Conservation (phyloP, 2,797 vertebrate genomes). For the Lithobates sylvaticus region DNA sequence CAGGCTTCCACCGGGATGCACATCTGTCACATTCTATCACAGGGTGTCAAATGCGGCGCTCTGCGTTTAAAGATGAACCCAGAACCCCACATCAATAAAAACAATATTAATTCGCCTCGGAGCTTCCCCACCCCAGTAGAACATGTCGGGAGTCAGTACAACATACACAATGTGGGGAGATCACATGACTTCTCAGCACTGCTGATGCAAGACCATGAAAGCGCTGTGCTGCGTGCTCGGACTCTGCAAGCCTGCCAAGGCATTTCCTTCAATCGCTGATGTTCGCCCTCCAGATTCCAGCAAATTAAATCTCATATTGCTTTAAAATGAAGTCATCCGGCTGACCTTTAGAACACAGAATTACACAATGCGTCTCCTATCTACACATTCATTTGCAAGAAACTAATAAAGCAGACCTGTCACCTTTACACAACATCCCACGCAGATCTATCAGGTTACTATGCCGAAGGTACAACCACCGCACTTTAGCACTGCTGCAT, state of each 20-base stretch:
- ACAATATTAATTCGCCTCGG: neutral
- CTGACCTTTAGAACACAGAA: too few relatives aligned
- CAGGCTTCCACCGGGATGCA: constrained; percentile 1
- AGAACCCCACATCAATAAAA: neutral
- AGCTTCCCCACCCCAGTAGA: neutral
- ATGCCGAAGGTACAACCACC: too few relatives aligned
- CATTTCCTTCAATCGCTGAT: neutral
- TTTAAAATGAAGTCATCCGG: too few relatives aligned
- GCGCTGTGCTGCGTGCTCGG: neutral
- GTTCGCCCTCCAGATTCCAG: neutral
- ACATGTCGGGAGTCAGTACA: neutral
- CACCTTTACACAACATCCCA: too few relatives aligned
- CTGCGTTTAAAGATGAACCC: constrained; percentile 15
- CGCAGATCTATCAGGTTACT: too few relatives aligned
- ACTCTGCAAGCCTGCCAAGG: neutral
- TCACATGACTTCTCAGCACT: neutral
- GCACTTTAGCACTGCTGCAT: too few relatives aligned
- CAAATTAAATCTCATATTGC: neutral
- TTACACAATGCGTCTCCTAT: too few relatives aligned
- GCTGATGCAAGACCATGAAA: constrained; percentile 14
- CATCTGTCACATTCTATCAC: constrained; percentile 31
- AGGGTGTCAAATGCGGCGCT: constrained; percentile 8
- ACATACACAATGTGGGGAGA: neutral
- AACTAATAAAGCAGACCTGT: too few relatives aligned
- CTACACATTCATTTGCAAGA: too few relatives aligned